These are phyloP conservation scores for Scomber japonicus DNA, from an alignment of 2,113 vertebrate genomes.

Conservation along the genomic window DNA sequence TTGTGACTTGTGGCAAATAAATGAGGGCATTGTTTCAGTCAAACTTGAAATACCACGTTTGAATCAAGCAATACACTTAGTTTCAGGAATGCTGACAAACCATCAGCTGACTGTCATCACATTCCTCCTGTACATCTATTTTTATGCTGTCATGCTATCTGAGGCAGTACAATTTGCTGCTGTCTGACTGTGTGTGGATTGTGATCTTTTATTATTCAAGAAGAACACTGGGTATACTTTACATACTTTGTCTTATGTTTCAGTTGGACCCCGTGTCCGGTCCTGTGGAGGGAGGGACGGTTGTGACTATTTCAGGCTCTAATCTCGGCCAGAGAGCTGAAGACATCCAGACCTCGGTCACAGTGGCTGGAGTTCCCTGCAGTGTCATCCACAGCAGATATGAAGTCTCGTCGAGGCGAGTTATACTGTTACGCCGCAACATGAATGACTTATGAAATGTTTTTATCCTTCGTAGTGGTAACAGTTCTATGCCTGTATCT, in stretches of 20 bases:
- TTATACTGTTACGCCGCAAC: not conserved
- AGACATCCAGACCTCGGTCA: constrained; percentile 92
- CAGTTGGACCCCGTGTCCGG: constrained; percentile 94
- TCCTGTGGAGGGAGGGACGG: constrained; percentile 93
- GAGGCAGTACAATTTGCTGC: not conserved
- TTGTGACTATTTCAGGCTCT: constrained; percentile 94
- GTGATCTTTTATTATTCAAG: not conserved
- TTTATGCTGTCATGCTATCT: not conserved
- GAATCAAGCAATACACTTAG: not conserved
- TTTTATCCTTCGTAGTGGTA: not conserved
- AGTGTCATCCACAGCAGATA: constrained; percentile 90
- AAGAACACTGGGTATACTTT: not conserved
- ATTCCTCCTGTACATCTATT: not conserved
- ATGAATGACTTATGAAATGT: not conserved
- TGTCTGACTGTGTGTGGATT: not conserved
- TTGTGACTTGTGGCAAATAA: not conserved
- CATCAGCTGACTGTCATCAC: not conserved
- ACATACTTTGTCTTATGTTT: constrained; percentile 23
- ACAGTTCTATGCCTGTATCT: not conserved
- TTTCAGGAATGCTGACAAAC: too few species aligned
- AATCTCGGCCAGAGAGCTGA: constrained; percentile 95
- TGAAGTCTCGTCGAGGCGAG: constrained; percentile 92
- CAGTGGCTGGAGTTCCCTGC: constrained; percentile 91
- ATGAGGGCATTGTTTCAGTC: not conserved
- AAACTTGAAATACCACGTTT: too few species aligned